These are phyloP conservation scores for Euura lappo DNA, from an alignment of 1,140 invertebrate species.

Conservation along the genomic window DNA sequence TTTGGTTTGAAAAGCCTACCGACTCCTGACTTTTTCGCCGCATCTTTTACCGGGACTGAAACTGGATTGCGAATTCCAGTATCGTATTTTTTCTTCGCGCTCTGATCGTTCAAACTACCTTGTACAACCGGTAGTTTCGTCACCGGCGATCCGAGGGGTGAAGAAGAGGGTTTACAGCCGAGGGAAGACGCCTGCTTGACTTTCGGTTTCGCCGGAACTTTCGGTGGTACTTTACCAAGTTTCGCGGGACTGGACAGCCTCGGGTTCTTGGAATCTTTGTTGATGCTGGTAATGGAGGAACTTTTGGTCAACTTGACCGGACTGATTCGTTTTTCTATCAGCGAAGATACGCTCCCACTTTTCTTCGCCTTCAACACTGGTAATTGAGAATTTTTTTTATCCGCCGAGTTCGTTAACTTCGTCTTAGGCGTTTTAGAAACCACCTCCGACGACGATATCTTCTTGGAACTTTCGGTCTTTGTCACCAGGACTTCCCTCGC, in stretches of 20 bases:
- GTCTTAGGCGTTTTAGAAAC: background rate
- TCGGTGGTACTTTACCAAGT: slow-evolving; percentile 28
- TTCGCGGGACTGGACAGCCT: slow-evolving; percentile 1
- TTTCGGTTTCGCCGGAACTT: slow-evolving; percentile 27
- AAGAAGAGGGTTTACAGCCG: background rate
- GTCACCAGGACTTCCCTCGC: slow-evolving; percentile 36
- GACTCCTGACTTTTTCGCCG: background rate
- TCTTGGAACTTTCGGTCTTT: slow-evolving; percentile 34
- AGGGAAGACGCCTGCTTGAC: background rate
- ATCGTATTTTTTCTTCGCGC: background rate
- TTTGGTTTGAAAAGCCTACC: background rate
- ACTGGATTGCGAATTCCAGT: background rate
- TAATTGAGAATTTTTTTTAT: slow-evolving; percentile 7
- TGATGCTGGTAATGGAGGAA: slow-evolving; percentile 25
- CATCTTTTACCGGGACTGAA: background rate
- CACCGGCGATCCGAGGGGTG: background rate
- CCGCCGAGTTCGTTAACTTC: background rate
- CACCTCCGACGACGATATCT: slow-evolving; percentile 22
- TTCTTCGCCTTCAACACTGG: slow-evolving; percentile 18
- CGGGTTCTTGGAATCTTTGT: slow-evolving; percentile 16
- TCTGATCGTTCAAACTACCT: too few relatives aligned
- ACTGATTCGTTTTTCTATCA: slow-evolving; percentile 25
- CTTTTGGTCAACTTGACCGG: slow-evolving; percentile 34
- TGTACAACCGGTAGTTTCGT: background rate
- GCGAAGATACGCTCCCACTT: background rate